Evolutionary conservation across 2,113 vertebrate genomes (phyloP), one percentile per base, ranked within the genome.

Genomic region (Phodopus roborovskii): DNA sequence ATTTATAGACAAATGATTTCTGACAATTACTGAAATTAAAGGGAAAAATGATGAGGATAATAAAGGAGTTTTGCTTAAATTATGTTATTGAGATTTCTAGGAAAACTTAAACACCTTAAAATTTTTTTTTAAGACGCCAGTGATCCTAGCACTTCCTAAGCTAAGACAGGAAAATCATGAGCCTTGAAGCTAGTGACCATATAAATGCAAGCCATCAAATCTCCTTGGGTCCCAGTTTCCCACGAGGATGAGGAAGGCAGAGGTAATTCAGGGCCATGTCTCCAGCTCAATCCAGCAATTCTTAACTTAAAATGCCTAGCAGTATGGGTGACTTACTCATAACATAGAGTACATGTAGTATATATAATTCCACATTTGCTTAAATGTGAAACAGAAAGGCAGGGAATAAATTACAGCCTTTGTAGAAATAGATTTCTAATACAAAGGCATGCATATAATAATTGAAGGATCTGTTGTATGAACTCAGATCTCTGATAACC

Each of bases 1-100:
- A 90, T 60, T 75, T 26, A 94, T 16, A 66, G 79, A 96, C 50
- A 92, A 94, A 96, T 94, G 74, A 96, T 94, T 16, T 85, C n/a
- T 88, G 13, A 15, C 39, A 94, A 82, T 70, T 81, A 81, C 0
- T 70, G n/a, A 93, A 4, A 7, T 53, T 90, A 56, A 68, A 77
- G 90, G 86, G 92, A 7, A 83, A 20, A 36, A 26, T n/a, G 36
- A 83, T 85, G 4, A 94, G 7, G 22, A 83, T 92, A 87, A 82
- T 30, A 79, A 82, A 84, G n/a, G 16, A 24, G 8, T 74, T 97
- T 92, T 93, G 11, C 79, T 91, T 93, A 33, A 91, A 62, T 75
- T 66, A 71, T 13, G 7, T 88, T 30, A 81, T 1, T 50, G 20
- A 92, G 36, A 83, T 70, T 94, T 84, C 24, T 78, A 90, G 39